Base-by-base conservation (phyloP, 2,888 invertebrate species). In the Agrochola lychnidis region DNA sequence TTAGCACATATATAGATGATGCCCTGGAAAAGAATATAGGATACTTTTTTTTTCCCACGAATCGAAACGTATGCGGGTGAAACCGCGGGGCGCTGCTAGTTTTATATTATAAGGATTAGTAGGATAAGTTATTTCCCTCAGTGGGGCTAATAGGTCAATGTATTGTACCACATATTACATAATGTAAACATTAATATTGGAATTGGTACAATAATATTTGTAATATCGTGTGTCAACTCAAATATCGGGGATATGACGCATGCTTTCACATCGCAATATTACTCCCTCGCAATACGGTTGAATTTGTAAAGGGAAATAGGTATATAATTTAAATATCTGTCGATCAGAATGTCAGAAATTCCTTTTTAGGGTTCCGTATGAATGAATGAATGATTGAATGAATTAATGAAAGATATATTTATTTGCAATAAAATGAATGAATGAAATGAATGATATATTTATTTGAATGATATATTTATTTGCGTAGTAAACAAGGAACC, bases 171-270 rank as follows among this genome's bases (percentile, higher is more conserved):
- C 36, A 42, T 48, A 63, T n/a, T 40, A 48, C n/a, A 22, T 68
- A 16, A 63, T 56, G 14, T 63, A 30, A 19, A 57, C 10, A 63
- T 63, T 68, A 16, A 56, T 74, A 73, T 76, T 66, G 19, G 53
- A n/a, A 59, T 42, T n/a, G 3, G 36, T 30, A 30, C 42, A 51
- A 48, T 16, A 53, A 53, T n/a, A 76, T 66, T 75, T 45, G 57
- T 66, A 51, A 64, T 76, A 64, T 51, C 42, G 19, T 12, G 61
- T 76, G 48, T 69, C 76, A 76, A 76, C 66, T 76, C 59, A 57
- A 70, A 76, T 78, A 76, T 59, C 30, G n/a, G 30, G 22, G 48
- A 51, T 59, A 64, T 69, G 64, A 76, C 69, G 42, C 57, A 36
- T 66, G 64, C n/a, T 45, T 42, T 53, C 45, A 68, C 76, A 64